phyloP scores from a whole-genome alignment of 2,113 vertebrate species.

The Oreochromis aureus region DNA sequence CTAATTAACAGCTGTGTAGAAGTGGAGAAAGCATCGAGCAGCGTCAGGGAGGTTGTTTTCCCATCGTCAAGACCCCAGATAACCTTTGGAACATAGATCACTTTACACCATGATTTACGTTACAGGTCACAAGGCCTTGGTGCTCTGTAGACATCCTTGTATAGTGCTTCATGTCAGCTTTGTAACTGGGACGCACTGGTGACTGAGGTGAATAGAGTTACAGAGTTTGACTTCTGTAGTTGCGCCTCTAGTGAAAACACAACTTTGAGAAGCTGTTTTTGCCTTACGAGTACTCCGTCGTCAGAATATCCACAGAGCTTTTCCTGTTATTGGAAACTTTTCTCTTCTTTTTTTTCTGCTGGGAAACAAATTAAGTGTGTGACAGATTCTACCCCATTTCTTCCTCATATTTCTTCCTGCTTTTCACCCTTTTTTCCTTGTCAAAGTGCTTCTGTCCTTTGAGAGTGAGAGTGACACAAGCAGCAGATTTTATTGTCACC shows the following conservation, averaged over 20 bases:
- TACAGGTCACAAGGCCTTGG: neutral
- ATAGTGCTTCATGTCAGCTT: neutral
- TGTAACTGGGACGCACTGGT: neutral
- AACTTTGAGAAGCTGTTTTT: neutral
- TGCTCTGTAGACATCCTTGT: neutral
- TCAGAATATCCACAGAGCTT: neutral
- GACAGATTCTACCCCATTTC: neutral
- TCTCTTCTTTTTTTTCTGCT: neutral
- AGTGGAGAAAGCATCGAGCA: constrained; percentile 49
- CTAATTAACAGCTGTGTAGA: constrained; percentile 73
- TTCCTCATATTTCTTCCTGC: neutral
- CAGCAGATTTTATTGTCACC: constrained; percentile 29
- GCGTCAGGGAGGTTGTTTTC: constrained; percentile 41
- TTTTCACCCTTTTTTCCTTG: neutral
- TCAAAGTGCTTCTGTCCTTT: neutral
- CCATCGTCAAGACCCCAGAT: constrained; percentile 36
- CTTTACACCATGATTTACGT: constrained; percentile 39
- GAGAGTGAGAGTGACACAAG: constrained; percentile 1
- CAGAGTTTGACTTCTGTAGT: neutral
- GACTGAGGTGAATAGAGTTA: neutral
- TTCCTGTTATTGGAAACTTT: neutral
- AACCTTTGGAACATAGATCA: constrained; percentile 46
- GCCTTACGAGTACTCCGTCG: neutral
- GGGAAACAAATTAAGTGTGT: neutral
- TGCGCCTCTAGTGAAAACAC: neutral